A percentile compares a stretch with the other conserved stretches of the same genome.
Conservation (phyloP, 2,888 invertebrate genomes). For the Volucella inflata region DNA sequence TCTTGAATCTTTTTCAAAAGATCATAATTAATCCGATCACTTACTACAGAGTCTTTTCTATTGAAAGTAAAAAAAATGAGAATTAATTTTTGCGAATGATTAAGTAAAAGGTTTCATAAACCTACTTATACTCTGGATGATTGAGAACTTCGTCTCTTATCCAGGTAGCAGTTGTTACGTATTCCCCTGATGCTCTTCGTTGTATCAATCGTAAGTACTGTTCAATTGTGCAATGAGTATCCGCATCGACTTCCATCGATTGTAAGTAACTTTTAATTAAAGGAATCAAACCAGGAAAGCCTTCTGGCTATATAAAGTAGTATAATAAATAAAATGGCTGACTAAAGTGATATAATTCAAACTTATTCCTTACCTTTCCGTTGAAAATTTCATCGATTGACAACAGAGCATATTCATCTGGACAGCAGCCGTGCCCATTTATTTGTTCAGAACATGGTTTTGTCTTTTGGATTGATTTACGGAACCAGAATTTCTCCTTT, state of each 20-base stretch:
- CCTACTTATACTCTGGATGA: slow-evolving; percentile 95
- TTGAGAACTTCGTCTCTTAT: slow-evolving; percentile 93
- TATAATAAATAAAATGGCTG: neutral
- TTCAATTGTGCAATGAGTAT: slow-evolving; percentile 98
- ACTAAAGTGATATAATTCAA: neutral
- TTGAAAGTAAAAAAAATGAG: neutral
- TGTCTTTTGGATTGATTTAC: slow-evolving; percentile 88
- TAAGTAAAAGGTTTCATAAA: slow-evolving; percentile 55
- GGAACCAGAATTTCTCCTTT: slow-evolving; percentile 96
- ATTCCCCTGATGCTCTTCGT: slow-evolving; percentile 93
- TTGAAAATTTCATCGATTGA: slow-evolving; percentile 98
- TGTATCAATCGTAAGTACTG: slow-evolving; percentile 97
- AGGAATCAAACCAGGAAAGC: slow-evolving; percentile 97
- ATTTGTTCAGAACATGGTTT: slow-evolving; percentile 65
- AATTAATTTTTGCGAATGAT: neutral
- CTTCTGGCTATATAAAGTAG: slow-evolving; percentile 86
- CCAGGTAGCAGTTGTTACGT: slow-evolving; percentile 97
- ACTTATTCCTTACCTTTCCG: slow-evolving; percentile 85
- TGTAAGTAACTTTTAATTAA: slow-evolving; percentile 96
- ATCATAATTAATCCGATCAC: slow-evolving; percentile 95
- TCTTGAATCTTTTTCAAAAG: slow-evolving; percentile 90
- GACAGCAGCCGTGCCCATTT: slow-evolving; percentile 43
- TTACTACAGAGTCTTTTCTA: slow-evolving; percentile 94
- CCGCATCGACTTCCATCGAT: slow-evolving; percentile 98
- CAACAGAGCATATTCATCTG: slow-evolving; percentile 89